A percentile compares a stretch with the other conserved stretches of the same genome.
phyloP scores from a whole-genome alignment of 2,113 vertebrate species.

The Phrynosoma platyrhinos region DNA sequence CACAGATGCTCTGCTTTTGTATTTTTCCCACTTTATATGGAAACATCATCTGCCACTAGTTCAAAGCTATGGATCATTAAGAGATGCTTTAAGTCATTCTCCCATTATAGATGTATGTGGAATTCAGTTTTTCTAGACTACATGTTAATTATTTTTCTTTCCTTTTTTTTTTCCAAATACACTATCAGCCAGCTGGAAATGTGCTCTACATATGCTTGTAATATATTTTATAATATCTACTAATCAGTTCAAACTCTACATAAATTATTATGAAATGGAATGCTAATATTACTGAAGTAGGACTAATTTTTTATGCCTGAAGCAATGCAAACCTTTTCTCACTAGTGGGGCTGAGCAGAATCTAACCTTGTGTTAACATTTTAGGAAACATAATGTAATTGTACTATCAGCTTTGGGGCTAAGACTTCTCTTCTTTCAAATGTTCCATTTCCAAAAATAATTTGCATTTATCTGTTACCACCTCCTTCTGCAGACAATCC shows the following conservation, averaged over 20 bases:
- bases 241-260: constrained; percentile 2
- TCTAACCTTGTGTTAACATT: constrained; percentile 2
- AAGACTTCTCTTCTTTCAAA: not conserved
- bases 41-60: not conserved
- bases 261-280: not conserved
- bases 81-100: not conserved
- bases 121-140: not conserved
- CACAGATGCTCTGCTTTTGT: not conserved
- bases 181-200: not conserved
- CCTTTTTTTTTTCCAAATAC: not conserved
- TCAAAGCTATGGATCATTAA: not conserved
- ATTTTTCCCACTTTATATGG: not conserved
- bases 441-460: not conserved
- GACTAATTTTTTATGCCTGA: not conserved
- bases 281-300: not conserved
- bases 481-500: not conserved
- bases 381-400: not conserved
- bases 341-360: not conserved
- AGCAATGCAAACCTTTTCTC: not conserved
- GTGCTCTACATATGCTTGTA: not conserved
- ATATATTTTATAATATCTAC: not conserved
- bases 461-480: not conserved
- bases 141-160: not conserved
- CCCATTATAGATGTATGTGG: not conserved
- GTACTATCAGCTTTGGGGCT: not conserved